These are phyloP conservation scores for Dendrophyllia cribrosa DNA, from an alignment of 64 coral and sea anemone species.

Conservation along the genomic window DNA sequence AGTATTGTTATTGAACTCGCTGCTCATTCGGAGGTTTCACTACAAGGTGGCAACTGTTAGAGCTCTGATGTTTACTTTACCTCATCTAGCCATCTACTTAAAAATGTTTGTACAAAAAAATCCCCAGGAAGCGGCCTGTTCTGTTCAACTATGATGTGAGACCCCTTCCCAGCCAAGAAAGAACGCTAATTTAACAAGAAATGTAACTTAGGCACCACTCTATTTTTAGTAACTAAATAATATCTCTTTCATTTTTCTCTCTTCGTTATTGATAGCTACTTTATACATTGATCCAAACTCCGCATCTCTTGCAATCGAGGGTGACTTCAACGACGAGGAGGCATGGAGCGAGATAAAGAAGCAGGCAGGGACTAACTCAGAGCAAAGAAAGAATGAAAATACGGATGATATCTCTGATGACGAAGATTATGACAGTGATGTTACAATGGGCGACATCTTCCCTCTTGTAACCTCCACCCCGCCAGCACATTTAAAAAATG, in stretches of 20 bases:
- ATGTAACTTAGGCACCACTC: too few relatives aligned
- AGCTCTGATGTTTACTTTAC: too few relatives aligned
- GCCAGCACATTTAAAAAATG: conserved; percentile 15
- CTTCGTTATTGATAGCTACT: not conserved
- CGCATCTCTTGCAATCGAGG: not conserved
- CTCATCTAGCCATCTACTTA: too few relatives aligned
- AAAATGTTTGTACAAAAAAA: too few relatives aligned
- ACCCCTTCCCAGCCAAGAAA: too few relatives aligned
- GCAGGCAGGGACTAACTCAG: not conserved
- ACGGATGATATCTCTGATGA: conserved; percentile 49
- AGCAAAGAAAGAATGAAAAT: not conserved
- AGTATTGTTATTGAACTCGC: too few relatives aligned
- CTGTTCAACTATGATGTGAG: too few relatives aligned
- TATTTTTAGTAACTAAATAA: too few relatives aligned
- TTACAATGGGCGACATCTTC: conserved; percentile 79
- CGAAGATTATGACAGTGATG: conserved; percentile 77
- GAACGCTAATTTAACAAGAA: too few relatives aligned
- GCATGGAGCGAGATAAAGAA: conserved; percentile 89
- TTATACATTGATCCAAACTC: not conserved
- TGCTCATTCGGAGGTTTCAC: too few relatives aligned
- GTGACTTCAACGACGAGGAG: conserved; percentile 93
- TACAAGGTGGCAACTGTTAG: too few relatives aligned
- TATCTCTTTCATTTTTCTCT: not conserved
- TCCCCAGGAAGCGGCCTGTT: too few relatives aligned
- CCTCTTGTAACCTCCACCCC: conserved; percentile 70